Percentiles rank a stretch among this genome's conserved stretches.
These are phyloP conservation scores for Eudorcas thomsonii DNA, from an alignment of 2,113 vertebrate species.

Conservation along the genomic window DNA sequence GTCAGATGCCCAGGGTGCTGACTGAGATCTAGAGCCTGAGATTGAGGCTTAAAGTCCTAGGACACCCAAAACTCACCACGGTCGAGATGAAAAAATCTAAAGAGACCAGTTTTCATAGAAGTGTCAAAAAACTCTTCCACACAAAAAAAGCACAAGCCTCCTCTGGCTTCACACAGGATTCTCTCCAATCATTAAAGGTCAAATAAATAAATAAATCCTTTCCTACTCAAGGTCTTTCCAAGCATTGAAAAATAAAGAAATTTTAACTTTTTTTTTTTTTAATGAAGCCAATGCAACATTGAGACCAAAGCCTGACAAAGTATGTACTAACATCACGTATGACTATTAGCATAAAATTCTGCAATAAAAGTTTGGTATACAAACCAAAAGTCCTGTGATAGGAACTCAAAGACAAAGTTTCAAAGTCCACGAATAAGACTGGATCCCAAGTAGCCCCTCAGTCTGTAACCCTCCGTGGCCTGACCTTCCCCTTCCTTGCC, in stretches of 20 bases:
- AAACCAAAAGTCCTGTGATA: background rate
- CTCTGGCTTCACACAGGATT: background rate
- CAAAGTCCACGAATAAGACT: background rate
- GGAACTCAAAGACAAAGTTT: background rate
- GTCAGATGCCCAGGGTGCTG: background rate
- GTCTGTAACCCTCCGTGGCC: background rate
- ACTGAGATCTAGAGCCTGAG: background rate
- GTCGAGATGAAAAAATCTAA: slow-evolving; percentile 68
- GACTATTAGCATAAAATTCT: background rate
- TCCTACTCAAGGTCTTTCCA: background rate
- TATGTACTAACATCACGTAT: background rate
- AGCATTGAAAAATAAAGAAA: background rate
- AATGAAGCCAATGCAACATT: background rate
- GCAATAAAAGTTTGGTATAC: background rate
- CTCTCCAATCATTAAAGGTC: background rate
- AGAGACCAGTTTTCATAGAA: background rate
- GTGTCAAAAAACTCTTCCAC: background rate
- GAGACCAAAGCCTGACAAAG: background rate
- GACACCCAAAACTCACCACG: background rate
- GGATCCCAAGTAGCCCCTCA: background rate
- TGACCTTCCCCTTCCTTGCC: background rate
- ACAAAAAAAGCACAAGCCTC: background rate
- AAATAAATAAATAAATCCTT: background rate
- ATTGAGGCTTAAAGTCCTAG: background rate
- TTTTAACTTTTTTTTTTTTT: background rate